Evolutionary conservation across 2,888 invertebrate species (phyloP).

Genomic region (Chironomus riparius): DNA sequence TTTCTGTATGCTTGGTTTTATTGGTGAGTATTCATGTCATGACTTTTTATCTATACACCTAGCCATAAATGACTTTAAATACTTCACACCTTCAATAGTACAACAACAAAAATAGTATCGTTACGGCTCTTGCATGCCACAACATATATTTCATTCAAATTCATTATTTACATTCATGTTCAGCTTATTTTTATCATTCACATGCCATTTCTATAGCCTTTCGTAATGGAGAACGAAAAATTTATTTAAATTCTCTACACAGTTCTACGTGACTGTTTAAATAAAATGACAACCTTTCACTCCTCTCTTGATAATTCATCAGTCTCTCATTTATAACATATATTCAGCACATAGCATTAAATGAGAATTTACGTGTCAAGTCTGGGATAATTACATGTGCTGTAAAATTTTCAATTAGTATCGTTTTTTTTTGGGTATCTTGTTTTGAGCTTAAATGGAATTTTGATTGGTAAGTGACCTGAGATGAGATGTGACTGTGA

Average conservation of each 20-base stretch:
- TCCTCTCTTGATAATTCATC: no score
- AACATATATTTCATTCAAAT: background rate
- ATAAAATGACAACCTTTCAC: no score
- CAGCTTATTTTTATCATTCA: background rate
- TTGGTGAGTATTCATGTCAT: slow-evolving; percentile 49
- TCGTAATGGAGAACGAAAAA: background rate
- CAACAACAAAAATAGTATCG: no score
- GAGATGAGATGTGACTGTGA: no score
- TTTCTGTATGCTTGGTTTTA: slow-evolving; percentile 89
- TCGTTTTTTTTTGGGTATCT: no score
- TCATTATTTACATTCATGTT: background rate
- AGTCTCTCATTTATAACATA: no score
- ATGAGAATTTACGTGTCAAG: no score
- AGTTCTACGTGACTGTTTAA: background rate
- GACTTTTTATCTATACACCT: background rate
- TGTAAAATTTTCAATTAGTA: no score
- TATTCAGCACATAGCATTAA: no score
- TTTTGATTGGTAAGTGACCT: no score
- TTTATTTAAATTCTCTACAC: background rate
- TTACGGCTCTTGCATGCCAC: background rate
- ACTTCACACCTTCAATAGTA: background rate
- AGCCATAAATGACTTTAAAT: background rate
- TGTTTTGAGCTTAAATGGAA: no score
- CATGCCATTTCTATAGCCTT: background rate
- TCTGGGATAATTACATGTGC: no score